phyloP scores from a whole-genome alignment of 2,113 vertebrate species.

The Ramphastos sulfuratus region DNA sequence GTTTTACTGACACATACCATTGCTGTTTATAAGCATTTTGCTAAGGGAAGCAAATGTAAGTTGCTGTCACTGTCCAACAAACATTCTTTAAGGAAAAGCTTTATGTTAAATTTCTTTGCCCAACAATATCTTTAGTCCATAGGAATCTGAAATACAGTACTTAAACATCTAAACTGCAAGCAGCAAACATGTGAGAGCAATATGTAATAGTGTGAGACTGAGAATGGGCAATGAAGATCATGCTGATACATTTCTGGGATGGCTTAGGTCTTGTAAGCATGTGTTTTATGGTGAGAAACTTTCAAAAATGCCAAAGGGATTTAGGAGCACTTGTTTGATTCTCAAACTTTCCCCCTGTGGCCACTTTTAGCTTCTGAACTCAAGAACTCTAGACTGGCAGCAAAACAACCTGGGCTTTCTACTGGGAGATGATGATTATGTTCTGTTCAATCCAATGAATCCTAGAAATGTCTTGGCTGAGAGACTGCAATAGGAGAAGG shows the following conservation, averaged over 20 bases:
- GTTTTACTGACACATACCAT: background rate
- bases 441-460: background rate
- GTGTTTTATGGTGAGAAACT: background rate
- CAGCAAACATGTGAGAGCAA: background rate
- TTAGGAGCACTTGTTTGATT: background rate
- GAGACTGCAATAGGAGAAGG: background rate
- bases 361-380: background rate
- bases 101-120: background rate
- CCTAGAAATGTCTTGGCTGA: background rate
- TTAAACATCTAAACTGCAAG: background rate
- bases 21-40: background rate
- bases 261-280: background rate
- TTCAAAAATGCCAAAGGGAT: background rate
- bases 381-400: background rate
- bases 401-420: background rate
- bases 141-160: background rate
- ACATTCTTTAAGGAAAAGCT: background rate
- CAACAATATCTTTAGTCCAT: background rate
- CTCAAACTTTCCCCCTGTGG: background rate
- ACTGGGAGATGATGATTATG: background rate
- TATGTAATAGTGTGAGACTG: background rate
- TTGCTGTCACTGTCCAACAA: background rate
- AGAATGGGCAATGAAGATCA: background rate
- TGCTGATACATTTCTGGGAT: background rate
- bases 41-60: background rate